Conservation (phyloP, 2,797 vertebrate species). For the Enteromius unitaeniatus region DNA sequence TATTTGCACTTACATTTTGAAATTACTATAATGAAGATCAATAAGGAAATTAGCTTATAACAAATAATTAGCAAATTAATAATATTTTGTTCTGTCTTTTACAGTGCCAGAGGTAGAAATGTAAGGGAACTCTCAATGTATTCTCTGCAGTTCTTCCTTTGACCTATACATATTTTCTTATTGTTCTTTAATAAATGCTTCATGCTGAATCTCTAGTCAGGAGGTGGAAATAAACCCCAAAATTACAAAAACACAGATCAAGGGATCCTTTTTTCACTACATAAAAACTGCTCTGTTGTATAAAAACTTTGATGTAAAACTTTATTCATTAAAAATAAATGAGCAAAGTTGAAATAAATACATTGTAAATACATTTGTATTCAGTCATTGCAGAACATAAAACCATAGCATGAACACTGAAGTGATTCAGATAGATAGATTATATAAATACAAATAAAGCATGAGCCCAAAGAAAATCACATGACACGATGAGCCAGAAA, state of each 20-base stretch:
- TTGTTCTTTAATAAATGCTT: background rate
- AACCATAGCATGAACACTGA: slow-evolving; percentile 46
- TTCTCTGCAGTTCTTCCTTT: background rate
- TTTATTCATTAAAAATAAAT: slow-evolving; percentile 61
- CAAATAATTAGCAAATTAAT: background rate
- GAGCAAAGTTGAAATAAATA: slow-evolving; percentile 64
- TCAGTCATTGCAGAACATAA: slow-evolving; percentile 52
- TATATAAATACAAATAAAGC: slow-evolving; percentile 18
- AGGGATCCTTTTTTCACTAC: background rate
- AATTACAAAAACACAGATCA: background rate
- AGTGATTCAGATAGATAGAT: slow-evolving; percentile 29
- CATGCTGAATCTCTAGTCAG: background rate
- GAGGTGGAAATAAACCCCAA: slow-evolving; percentile 3
- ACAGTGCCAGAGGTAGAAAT: slow-evolving; percentile 2
- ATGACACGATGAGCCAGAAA: slow-evolving; percentile 29
- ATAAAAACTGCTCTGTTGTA: background rate
- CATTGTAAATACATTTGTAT: slow-evolving; percentile 62
- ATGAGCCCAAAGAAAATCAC: slow-evolving; percentile 18
- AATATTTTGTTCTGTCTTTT: background rate
- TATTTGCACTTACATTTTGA: background rate
- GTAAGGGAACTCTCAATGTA: background rate
- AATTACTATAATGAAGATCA: background rate
- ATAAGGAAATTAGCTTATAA: background rate
- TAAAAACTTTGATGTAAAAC: slow-evolving; percentile 41
- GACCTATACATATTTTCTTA: slow-evolving; percentile 5